These are phyloP conservation scores for Sitophilus oryzae DNA, from an alignment of 1,140 invertebrate genomes.

Conservation along the genomic window DNA sequence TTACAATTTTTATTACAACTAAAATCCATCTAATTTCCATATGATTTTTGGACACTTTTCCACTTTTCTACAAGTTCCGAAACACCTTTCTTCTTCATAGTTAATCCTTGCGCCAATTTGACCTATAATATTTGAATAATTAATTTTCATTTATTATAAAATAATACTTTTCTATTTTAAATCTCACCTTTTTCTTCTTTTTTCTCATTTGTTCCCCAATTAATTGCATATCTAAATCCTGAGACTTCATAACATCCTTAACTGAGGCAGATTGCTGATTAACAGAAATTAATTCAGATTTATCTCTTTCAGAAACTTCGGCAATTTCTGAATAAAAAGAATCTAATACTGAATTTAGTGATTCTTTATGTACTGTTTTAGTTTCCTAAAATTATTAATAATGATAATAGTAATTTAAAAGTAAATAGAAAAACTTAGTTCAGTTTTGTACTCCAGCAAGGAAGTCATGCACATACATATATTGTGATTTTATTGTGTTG, in stretches of 20 bases:
- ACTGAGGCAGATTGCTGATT: too few relatives aligned
- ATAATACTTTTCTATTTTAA: not conserved
- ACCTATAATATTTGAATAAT: conserved; percentile 42
- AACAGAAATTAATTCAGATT: too few relatives aligned
- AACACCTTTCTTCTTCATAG: conserved; percentile 67
- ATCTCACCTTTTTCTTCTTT: conserved; percentile 48
- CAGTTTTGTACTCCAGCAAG: too few relatives aligned
- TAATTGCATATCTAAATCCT: too few relatives aligned
- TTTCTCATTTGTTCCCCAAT: conserved; percentile 44
- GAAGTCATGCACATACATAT: too few relatives aligned
- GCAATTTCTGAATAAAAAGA: conserved; percentile 59
- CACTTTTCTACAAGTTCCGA: conserved; percentile 67
- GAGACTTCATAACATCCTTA: too few relatives aligned
- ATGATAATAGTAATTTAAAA: too few relatives aligned
- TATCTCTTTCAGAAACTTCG: conserved; percentile 44
- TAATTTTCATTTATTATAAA: conserved; percentile 2
- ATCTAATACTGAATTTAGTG: conserved; percentile 48
- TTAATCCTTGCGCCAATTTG: conserved; percentile 52
- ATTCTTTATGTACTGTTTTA: too few relatives aligned
- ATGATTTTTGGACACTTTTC: conserved; percentile 63
- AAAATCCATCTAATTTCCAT: conserved; percentile 27
- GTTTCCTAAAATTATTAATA: too few relatives aligned
- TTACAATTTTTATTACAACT: too few relatives aligned
- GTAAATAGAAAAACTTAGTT: too few relatives aligned
- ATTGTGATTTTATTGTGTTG: too few relatives aligned